A percentile compares a stretch with the other conserved stretches of the same genome.
phyloP scores from a whole-genome alignment of 2,888 invertebrate species.

The Marronus borbonicus region DNA sequence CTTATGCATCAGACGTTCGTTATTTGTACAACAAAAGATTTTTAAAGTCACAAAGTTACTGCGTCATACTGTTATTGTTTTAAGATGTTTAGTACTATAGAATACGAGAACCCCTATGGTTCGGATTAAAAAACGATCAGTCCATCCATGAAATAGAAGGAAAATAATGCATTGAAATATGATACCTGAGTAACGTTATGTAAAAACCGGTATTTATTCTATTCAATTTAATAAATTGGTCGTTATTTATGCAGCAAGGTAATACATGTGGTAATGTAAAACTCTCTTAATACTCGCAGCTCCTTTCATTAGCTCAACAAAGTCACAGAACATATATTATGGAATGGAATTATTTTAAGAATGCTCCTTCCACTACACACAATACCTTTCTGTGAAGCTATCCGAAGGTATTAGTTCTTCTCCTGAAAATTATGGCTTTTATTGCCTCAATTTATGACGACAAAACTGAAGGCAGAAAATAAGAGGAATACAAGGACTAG shows the following conservation, averaged over 20 bases:
- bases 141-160: conserved; percentile 5
- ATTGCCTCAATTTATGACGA: conserved; percentile 42
- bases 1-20: too few species aligned
- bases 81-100: too few species aligned
- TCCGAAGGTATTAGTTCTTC: conserved; percentile 34
- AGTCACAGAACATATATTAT: conserved; percentile 27
- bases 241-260: conserved; percentile 21
- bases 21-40: too few species aligned
- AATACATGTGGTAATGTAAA: conserved; percentile 21
- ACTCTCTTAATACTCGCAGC: conserved; percentile 17
- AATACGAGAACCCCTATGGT: not conserved
- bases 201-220: conserved; percentile 30
- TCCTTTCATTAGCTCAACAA: conserved; percentile 35
- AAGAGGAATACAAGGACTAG: conserved; percentile 36
- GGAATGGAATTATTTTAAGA: conserved; percentile 35
- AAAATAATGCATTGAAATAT: conserved; percentile 18
- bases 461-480: conserved; percentile 26
- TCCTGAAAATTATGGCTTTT: conserved; percentile 39
- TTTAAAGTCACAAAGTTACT: too few species aligned
- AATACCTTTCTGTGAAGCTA: conserved; percentile 26
- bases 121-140: too few species aligned
- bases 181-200: conserved; percentile 17
- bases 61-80: too few species aligned
- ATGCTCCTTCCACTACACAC: conserved; percentile 32
- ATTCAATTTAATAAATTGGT: conserved; percentile 34